A percentile compares a stretch with the other conserved stretches of the same genome.
Conservation (phyloP, 1,140 invertebrate species). For the Belonocnema kinseyi region DNA sequence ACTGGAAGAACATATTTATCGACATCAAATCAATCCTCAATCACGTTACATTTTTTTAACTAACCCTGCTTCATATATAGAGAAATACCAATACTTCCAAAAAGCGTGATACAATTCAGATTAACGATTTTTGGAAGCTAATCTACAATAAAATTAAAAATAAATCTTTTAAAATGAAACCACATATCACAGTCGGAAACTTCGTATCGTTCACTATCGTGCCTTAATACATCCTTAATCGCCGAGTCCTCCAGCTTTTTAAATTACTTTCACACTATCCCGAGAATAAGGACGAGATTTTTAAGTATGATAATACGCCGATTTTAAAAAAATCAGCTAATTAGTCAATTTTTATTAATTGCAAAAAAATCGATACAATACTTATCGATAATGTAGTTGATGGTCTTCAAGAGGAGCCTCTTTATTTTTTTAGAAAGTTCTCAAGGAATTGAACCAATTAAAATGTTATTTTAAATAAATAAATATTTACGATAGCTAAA, state of each 20-base stretch:
- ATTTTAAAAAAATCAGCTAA: not conserved
- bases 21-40: slow-evolving; percentile 11
- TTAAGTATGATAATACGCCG: not conserved
- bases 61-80: not conserved
- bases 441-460: too few species aligned
- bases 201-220: slow-evolving; percentile 23
- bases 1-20: slow-evolving; percentile 34
- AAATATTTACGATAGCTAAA: too few species aligned
- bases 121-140: slow-evolving; percentile 8
- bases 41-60: slow-evolving; percentile 1
- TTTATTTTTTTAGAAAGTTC: too few species aligned
- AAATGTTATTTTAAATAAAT: too few species aligned
- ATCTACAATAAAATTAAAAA: slow-evolving; percentile 7
- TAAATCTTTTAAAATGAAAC: slow-evolving; percentile 28
- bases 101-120: too few species aligned
- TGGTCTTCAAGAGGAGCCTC: too few species aligned
- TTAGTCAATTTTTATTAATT: too few species aligned
- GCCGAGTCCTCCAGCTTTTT: slow-evolving; percentile 10
- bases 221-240: slow-evolving; percentile 22
- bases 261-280: slow-evolving; percentile 13
- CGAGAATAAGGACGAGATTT: not conserved
- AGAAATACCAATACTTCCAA: slow-evolving; percentile 9
- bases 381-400: too few species aligned
- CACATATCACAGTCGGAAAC: slow-evolving; percentile 47
- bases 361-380: not conserved